Evolutionary conservation across 1,140 invertebrate genomes (phyloP).

Genomic region (Leguminivora glycinivorella): DNA sequence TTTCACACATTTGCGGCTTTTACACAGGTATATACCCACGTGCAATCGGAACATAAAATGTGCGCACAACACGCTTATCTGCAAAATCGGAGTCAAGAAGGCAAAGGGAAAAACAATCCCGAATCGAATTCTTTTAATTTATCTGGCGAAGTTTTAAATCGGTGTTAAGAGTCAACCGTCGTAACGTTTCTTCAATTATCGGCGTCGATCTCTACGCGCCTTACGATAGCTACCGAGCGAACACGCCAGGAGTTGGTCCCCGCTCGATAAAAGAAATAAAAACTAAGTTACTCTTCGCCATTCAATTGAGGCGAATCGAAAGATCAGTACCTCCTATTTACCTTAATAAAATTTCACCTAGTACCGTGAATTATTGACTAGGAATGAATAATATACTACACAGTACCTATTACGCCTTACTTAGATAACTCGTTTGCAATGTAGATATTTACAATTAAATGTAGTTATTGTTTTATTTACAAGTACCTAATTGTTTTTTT

Average conservation of each 20-base stretch:
- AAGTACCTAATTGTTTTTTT: too few relatives aligned
- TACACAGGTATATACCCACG: slow-evolving; percentile 49
- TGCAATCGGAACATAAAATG: slow-evolving; percentile 62
- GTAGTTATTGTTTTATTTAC: too few relatives aligned
- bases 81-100: slow-evolving; percentile 45
- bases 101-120: slow-evolving; percentile 61
- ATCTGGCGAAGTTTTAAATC: slow-evolving; percentile 70
- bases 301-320: not conserved
- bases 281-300: not conserved
- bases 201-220: slow-evolving; percentile 59
- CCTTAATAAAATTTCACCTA: not conserved
- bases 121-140: slow-evolving; percentile 70
- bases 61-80: slow-evolving; percentile 56
- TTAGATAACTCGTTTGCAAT: too few relatives aligned
- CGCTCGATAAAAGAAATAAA: slow-evolving; percentile 41
- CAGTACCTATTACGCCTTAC: too few relatives aligned
- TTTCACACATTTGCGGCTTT: slow-evolving; percentile 44
- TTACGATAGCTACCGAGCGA: slow-evolving; percentile 61
- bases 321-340: too few relatives aligned
- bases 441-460: too few relatives aligned
- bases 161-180: slow-evolving; percentile 68
- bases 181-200: slow-evolving; percentile 71
- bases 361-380: not conserved
- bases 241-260: slow-evolving; percentile 44
- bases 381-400: not conserved